Percentiles rank a stretch among this genome's conserved stretches.
Evolutionary conservation across 2,113 vertebrate genomes (phyloP).

Genomic region (Scatophagus argus): DNA sequence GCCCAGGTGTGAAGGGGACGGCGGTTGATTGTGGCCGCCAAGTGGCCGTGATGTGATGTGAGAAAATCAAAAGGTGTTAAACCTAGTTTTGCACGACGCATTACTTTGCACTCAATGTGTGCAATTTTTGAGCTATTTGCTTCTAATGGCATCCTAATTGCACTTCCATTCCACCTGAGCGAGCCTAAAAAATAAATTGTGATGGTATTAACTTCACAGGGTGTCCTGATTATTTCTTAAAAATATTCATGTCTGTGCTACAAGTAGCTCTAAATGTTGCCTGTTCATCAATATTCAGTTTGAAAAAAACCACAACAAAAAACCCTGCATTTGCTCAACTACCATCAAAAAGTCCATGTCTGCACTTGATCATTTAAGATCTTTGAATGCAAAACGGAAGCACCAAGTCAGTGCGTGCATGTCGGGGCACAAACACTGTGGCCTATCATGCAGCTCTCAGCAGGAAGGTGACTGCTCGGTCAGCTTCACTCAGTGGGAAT

Average conservation of each 20-base stretch:
- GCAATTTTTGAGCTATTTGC: slow-evolving; percentile 40
- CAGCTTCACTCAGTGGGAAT: slow-evolving; percentile 40
- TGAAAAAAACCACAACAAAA: too few relatives aligned
- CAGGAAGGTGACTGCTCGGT: slow-evolving; percentile 30
- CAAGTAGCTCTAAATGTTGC: neutral
- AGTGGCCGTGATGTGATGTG: too few relatives aligned
- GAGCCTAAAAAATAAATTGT: neutral
- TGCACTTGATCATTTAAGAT: neutral
- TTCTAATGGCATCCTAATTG: slow-evolving; percentile 50
- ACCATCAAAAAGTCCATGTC: neutral
- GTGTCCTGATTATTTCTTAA: neutral
- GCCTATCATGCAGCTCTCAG: slow-evolving; percentile 1
- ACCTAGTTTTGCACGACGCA: slow-evolving; percentile 22
- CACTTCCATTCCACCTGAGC: slow-evolving; percentile 33
- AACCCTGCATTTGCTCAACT: slow-evolving; percentile 2
- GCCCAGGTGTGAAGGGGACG: too few relatives aligned
- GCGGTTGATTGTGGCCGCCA: too few relatives aligned
- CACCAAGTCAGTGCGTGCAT: neutral
- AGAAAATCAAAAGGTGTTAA: slow-evolving; percentile 24
- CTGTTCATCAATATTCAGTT: slow-evolving; percentile 7
- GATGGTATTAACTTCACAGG: slow-evolving; percentile 5
- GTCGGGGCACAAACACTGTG: neutral
- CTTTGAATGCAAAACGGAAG: neutral
- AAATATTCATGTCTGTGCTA: neutral
- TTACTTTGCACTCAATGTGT: slow-evolving; percentile 32